Base-by-base conservation (phyloP, 64 coral and sea anemone species). In the Pocillopora damicornis region DNA sequence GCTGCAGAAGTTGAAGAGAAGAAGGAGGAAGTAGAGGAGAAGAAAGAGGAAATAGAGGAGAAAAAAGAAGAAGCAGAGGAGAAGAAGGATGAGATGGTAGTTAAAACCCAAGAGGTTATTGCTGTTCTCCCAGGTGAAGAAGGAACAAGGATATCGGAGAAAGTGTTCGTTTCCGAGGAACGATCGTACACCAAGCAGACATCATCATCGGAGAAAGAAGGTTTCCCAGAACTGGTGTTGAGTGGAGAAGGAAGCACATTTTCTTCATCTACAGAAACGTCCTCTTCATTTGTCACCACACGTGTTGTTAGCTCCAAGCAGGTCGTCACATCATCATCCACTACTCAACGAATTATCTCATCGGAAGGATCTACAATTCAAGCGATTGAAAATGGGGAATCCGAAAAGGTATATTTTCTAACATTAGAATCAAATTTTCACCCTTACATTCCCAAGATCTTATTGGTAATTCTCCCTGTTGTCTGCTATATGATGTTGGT, bases 281-380 rank as follows among this genome's bases (percentile, higher is more conserved):
- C 42, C 37, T 63, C 81, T 22, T 92, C 89, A 16, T 89, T 82
- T 61, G 78, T 97, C 11, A 79, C 92, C 76, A 97, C 91, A 9
- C 76, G 94, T 18, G 73, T 97, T 37, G 94, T 97, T 17, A 97
- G 65, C 11, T 90, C 91, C 37, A 91, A 88, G 56, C 75, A 92
- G 67, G 88, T 97, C 23, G 87, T 86, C 58, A 88, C 79, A 63
- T 68, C 94, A 13, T 89, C 94, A 10, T 97, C 94, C 11, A 94
- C 88, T 37, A 87, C 92, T 18, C 87, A 93, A 38, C 91, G 57
- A 17, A 86, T 96, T 60, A 89, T 97, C 51, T 63, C 83, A 30
- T 96, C 94, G 35, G 91, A 93, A 26, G 94, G 88, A 26, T 59
- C 88, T n/a, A 93, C 88, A 20, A 56, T 93, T 2, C 82, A 93